Base-by-base conservation (phyloP, 2,113 vertebrate species). In the Mesembrinibis cayennensis region DNA sequence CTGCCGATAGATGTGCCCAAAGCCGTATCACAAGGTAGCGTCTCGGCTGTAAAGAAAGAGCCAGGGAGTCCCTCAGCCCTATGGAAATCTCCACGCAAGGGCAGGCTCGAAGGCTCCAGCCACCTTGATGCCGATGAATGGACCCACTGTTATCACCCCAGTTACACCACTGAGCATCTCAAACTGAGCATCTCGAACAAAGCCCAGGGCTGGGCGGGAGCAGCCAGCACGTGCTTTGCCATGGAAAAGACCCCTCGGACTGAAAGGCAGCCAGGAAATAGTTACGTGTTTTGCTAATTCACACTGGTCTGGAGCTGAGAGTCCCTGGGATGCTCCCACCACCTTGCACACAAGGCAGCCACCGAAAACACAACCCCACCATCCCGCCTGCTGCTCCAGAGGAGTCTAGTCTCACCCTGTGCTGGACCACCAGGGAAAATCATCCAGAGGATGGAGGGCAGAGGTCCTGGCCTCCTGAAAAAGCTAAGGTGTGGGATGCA, bases 21-120 rank as follows among this genome's bases (percentile, higher is more conserved):
- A 90, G 95, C 93, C 5, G 45, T 45, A 61, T 95, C 96, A 97
- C 95, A 82, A 67, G 61, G 84, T 40, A 73, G 62, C 2, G 16
- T 45, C 82, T 78, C 14, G 1, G 50, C 74, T 86, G 79, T 21
- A 66, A 65, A 78, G 93, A 87, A 50, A 19, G 40, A 69, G 32
- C 69, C 61, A 0, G 83, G 77, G 76, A 91, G 55, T 29, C 65
- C 52, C 55, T 38, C 52, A 61, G 80, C 65, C 71, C 79, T 25
- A 4, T 27, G 61, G 85, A 87, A 94, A 67, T 27, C 82, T 86
- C 92, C 91, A 93, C 4, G 47, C 69, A 95, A 89, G 69, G 34
- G 79, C 72, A 80, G 53, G 77, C 80, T 56, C 1, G 0, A 87
- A 87, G 74, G 55, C 76, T 86, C 53, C 78, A 36, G 55, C 81